Evolutionary conservation across 2,113 vertebrate species (phyloP), one percentile per base, ranked within the genome.

Genomic region (Pica pica): DNA sequence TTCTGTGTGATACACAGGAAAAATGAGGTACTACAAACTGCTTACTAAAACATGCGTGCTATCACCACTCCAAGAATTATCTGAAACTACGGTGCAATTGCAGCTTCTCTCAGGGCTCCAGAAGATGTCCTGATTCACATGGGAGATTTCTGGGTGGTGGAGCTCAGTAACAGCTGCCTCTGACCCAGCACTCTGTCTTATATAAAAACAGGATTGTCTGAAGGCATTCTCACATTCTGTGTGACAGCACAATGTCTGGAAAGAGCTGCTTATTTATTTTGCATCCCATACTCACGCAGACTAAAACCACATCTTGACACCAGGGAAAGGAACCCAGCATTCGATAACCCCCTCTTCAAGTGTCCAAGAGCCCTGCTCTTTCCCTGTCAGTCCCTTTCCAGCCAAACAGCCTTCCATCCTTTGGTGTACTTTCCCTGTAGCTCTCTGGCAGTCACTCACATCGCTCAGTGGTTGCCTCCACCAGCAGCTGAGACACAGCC

Each of bases 221-320:
- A 67, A 47, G 49, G 21, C 12, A 46, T 53, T 81, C 11, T 24
- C 11, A 61, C 50, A 16, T 33, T 80, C 28, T 55, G 15, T 11
- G 18, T 8, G 13, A 55, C 35, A 59, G 31, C 16, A 9, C 31
- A n/a, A 18, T 4, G 19, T 39, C 53, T 19, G 14, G 10, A 41
- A 5, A 53, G 8, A 42, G 9, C 12, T 12, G 7, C 35, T 80
- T 53, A 17, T 74, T 70, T 76, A 24, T 55, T 68, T 35, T 37
- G 18, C 12, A 39, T 71, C 41, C 39, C 6, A 5, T 2, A 59
- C 9, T 27, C 3, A 0, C 1, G 5, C 15, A 52, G 44, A 68
- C 26, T 52, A 44, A 64, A 88, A 71, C 31, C 4, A 49, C 8
- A 19, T 49, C 65, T 35, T 50, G 14, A 79, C 27, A 83, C 6